Evolutionary conservation across 2,113 vertebrate species (phyloP).

Genomic region (Hydrolagus affinis): DNA sequence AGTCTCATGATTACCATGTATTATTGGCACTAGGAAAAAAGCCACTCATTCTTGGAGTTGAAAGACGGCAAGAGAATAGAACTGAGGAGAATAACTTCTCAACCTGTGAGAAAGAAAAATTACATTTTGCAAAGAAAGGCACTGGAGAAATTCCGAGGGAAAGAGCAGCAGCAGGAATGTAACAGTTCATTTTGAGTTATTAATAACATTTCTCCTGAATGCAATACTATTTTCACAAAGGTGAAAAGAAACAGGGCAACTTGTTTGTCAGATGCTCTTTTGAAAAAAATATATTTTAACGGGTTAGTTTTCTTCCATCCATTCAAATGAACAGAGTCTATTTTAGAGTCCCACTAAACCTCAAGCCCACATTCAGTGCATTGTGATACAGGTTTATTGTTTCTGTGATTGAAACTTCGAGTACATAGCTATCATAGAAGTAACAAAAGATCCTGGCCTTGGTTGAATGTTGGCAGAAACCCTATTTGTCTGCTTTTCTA

Average conservation of each 20-base stretch:
- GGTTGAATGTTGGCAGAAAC: constrained; percentile 2
- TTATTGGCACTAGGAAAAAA: background rate
- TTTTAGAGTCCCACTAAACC: background rate
- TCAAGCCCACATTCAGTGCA: background rate
- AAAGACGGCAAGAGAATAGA: background rate
- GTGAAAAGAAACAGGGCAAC: background rate
- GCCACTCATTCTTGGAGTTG: background rate
- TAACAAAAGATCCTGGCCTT: background rate
- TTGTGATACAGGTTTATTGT: constrained; percentile 2
- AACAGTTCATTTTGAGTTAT: background rate
- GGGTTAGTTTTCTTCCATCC: background rate
- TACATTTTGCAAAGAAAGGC: background rate
- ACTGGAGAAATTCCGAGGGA: background rate
- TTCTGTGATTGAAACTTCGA: constrained; percentile 8
- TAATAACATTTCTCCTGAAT: background rate
- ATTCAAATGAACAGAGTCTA: background rate
- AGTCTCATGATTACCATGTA: background rate
- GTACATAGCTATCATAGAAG: background rate
- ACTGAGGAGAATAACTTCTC: background rate
- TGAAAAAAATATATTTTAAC: background rate
- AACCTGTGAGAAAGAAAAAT: no score
- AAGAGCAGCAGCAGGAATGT: background rate
- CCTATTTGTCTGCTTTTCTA: background rate
- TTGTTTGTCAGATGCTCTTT: background rate
- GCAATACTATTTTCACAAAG: background rate